Conservation (phyloP, 2,888 invertebrate species). For the Cerastis rubricosa region DNA sequence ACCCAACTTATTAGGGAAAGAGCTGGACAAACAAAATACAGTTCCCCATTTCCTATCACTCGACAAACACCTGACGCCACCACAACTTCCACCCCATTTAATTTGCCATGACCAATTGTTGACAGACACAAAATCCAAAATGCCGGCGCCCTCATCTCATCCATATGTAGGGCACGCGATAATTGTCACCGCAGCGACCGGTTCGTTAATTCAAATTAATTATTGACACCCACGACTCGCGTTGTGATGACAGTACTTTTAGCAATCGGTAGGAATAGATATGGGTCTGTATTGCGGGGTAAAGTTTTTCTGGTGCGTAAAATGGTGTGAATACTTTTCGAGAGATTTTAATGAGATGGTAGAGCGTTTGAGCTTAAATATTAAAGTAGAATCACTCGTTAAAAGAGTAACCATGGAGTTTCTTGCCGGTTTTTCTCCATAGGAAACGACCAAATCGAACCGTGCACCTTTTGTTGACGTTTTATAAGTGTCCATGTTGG, state of each 20-base stretch:
- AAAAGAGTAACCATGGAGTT: no score
- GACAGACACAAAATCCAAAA: slow-evolving; percentile 46
- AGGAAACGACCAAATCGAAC: no score
- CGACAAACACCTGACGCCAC: slow-evolving; percentile 5
- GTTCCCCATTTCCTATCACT: background rate
- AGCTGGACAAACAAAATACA: background rate
- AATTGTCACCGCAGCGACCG: slow-evolving; percentile 54
- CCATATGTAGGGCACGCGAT: slow-evolving; percentile 29
- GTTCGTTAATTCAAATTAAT: slow-evolving; percentile 68
- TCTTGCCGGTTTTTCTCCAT: no score
- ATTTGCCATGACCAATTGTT: slow-evolving; percentile 40
- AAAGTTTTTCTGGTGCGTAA: background rate
- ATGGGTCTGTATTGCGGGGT: background rate
- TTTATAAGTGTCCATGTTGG: no score
- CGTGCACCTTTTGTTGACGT: no score
- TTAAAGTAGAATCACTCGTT: background rate
- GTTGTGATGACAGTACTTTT: slow-evolving; percentile 42
- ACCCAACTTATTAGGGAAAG: no score
- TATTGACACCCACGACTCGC: slow-evolving; percentile 51
- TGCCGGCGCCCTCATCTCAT: slow-evolving; percentile 30
- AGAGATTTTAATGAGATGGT: background rate
- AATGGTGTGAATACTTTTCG: background rate
- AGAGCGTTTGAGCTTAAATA: background rate
- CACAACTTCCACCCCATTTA: slow-evolving; percentile 36
- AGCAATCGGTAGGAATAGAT: background rate